Conservation (phyloP, 2,113 vertebrate species). For the Furnarius figulus region DNA sequence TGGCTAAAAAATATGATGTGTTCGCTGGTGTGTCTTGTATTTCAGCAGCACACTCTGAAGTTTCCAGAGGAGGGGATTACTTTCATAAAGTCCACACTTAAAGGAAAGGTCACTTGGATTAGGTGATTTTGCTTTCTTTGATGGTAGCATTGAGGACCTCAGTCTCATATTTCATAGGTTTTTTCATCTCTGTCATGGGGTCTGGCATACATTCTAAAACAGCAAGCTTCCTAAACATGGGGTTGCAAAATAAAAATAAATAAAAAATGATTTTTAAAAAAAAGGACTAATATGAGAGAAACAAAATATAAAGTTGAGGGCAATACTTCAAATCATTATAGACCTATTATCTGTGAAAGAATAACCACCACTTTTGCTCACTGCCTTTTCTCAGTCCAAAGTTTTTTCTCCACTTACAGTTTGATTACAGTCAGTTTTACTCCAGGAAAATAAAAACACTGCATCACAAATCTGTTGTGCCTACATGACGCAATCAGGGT, state of each 20-base stretch:
- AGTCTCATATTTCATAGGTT: not conserved
- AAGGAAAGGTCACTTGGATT: not conserved
- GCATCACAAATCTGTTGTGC: not conserved
- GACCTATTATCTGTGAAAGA: not conserved
- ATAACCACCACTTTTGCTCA: not conserved
- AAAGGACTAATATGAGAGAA: not conserved
- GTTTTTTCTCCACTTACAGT: not conserved
- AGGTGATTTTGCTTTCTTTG: not conserved
- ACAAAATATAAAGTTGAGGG: not conserved
- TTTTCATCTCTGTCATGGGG: not conserved
- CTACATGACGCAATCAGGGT: not conserved
- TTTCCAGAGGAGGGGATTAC: not conserved
- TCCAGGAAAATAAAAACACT: not conserved
- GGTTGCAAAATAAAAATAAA: not conserved
- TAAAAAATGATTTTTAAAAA: not conserved
- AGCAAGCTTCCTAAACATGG: not conserved
- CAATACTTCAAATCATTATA: not conserved
- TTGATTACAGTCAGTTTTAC: not conserved
- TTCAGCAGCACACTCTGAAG: not conserved
- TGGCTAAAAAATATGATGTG: not conserved
- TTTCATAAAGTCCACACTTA: not conserved
- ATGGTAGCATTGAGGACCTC: not conserved
- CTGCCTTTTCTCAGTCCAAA: not conserved
- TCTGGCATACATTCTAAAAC: not conserved
- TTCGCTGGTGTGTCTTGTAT: not conserved